Evolutionary conservation across 2,888 invertebrate species (phyloP), one percentile per base, ranked within the genome.

Genomic region (Lepidocyrtinus sp.): DNA sequence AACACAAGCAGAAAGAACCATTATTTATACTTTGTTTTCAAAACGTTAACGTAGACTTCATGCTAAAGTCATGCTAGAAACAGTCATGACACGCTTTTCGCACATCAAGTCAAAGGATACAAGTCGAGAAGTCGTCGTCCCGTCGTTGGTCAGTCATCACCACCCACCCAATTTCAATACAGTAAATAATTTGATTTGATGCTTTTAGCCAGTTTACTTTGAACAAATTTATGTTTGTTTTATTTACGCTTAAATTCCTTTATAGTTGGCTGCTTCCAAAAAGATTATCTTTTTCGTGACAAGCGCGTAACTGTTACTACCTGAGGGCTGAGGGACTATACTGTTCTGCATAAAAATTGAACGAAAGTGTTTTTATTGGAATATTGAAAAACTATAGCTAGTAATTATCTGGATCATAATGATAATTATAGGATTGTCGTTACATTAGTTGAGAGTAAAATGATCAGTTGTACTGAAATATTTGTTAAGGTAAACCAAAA

Each of bases 361-460:
- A n/a, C n/a, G n/a, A 36, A 12, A 36, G 25, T 63, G 26, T 45
- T 45, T 45, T 67, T 36, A 67, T 67, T 67, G 67, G 67, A n/a
- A 67, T 64, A 64, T 73, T 73, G 65, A 55, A 24, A 24, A 72
- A 70, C 17, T 36, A 21, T 21, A 50, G 46, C 22, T 26, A 63
- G 55, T 65, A 73, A 65, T 73, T 73, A 73, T 55, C 64, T 73
- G 36, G 61, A 26, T 64, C 64, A 64, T 65, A 36, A 36, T 36
- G 36, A 36, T 36, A 73, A 73, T 73, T 73, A 73, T 25, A 73
- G 71, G 50, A 25, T 64, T 27, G 73, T 73, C 46, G 65, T 73
- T 73, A 63, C 73, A 64, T 50, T 65, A 5, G 36, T 36, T 36
- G 36, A 12, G 5, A 7, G 36, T 36, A 36, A 36, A 36, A 36